Evolutionary conservation across 2,797 vertebrate genomes (phyloP), one percentile per base, ranked within the genome.

Genomic region (Salarias fasciatus): DNA sequence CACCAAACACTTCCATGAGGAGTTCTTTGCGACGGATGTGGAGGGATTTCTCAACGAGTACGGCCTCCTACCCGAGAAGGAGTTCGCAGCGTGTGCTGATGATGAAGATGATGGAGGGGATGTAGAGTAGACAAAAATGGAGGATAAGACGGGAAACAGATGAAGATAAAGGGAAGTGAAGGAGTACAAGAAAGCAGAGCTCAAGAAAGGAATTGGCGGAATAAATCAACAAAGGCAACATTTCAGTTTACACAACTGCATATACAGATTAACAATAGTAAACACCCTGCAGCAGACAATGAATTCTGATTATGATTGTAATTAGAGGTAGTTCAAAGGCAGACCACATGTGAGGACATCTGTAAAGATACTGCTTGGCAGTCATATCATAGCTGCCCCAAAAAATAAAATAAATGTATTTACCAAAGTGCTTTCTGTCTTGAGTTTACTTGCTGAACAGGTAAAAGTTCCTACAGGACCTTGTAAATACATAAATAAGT

Each of bases 11-110:
- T 90, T 99, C 52, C 88, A 69, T 0, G 92, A 96, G 77, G 94
- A 98, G 52, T 97, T 97, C 82, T 97, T 96, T 78, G 94, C 96
- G 1, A 94, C 90, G 1, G 96, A 98, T 51, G 93, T 98, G 62
- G 96, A 98, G 73, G 90, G 89, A 1, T 97, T 97, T 84, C 92
- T 99, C 51, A 96, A 95, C 12, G 95, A 96, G 77, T 98, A 98
- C 5, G 95, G 96, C 77, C 88, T 99, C 79, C 87, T 99, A 40
- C 95, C 97, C 0, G 94, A 96, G 78, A 95, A 93, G 77, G 94
- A 95, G 67, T 75, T 92, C 10, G 51, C 72, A 1, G 72, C 88
- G 9, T 90, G 89, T 51, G 92, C 88, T 8, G 86, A 84, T 2
- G 90, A 89, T 8, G 92, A 91, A n/a, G 89, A 86, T 0, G 93